These are phyloP conservation scores for Rhysida immarginata DNA, from an alignment of 1,140 invertebrate genomes.

Conservation along the genomic window DNA sequence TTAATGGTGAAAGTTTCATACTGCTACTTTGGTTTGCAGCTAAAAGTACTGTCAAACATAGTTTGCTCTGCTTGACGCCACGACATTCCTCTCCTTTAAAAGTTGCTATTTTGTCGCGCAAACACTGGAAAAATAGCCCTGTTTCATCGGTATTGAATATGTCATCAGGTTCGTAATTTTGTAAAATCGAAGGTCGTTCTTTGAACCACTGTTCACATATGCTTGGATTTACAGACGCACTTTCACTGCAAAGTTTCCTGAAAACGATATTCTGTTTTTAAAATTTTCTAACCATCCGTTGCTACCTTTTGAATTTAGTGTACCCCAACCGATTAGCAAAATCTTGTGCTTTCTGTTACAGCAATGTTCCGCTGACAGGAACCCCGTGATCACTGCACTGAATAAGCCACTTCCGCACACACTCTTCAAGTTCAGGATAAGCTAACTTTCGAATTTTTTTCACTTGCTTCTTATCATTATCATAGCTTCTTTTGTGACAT, in stretches of 20 bases:
- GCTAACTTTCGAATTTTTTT: too few relatives aligned
- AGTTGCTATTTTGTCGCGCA: conserved; percentile 28
- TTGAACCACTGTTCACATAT: background rate
- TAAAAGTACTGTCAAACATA: conserved; percentile 31
- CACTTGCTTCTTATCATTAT: too few relatives aligned
- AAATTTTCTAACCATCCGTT: conserved; percentile 23
- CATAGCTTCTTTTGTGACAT: too few relatives aligned
- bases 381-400: too few relatives aligned
- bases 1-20: conserved; percentile 30
- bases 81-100: conserved; percentile 28
- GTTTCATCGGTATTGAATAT: conserved; percentile 36
- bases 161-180: conserved; percentile 25
- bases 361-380: too few relatives aligned
- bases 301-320: conserved; percentile 20
- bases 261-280: conserved; percentile 13
- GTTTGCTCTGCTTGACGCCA: conserved; percentile 32
- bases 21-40: conserved; percentile 28
- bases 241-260: conserved; percentile 15
- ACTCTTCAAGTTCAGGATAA: too few relatives aligned
- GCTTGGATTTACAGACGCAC: conserved; percentile 12
- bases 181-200: conserved; percentile 12
- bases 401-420: too few relatives aligned
- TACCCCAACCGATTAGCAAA: conserved; percentile 16
- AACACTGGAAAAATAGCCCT: conserved; percentile 31
- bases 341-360: conserved; percentile 15